Evolutionary conservation across 2,113 vertebrate genomes (phyloP).

Genomic region (Paratilapia polleni): DNA sequence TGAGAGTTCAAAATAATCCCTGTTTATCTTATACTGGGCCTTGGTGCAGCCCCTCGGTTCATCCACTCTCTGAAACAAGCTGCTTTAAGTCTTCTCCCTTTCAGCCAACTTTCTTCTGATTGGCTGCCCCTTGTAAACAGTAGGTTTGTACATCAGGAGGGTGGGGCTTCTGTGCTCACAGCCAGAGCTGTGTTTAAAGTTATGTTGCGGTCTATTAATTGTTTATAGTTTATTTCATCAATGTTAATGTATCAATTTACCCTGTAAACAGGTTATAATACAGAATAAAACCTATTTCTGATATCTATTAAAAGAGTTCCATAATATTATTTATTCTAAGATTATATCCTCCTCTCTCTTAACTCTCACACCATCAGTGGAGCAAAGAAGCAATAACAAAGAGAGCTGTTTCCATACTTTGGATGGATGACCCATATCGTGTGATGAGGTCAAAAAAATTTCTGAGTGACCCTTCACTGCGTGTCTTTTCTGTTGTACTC

Average conservation of each 20-base stretch:
- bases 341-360: not conserved
- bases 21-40: not conserved
- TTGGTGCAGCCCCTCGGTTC: not conserved
- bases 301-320: not conserved
- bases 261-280: not conserved
- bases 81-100: not conserved
- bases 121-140: not conserved
- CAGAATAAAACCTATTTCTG: not conserved
- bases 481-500: conserved; percentile 35
- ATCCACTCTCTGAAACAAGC: too few relatives aligned
- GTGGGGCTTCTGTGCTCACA: not conserved
- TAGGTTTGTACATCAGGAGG: not conserved
- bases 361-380: not conserved
- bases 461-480: conserved; percentile 27
- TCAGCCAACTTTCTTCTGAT: not conserved
- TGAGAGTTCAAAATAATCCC: not conserved
- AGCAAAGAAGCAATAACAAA: conserved; percentile 2
- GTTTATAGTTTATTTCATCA: not conserved
- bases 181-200: not conserved
- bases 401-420: not conserved
- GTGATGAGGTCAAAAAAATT: conserved; percentile 48
- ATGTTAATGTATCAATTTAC: not conserved
- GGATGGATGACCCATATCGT: conserved; percentile 16
- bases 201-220: not conserved
- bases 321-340: not conserved